Evolutionary conservation across 2,888 invertebrate species (phyloP), one percentile per base, ranked within the genome.

Genomic region (Stenchaetothrips biformis): DNA sequence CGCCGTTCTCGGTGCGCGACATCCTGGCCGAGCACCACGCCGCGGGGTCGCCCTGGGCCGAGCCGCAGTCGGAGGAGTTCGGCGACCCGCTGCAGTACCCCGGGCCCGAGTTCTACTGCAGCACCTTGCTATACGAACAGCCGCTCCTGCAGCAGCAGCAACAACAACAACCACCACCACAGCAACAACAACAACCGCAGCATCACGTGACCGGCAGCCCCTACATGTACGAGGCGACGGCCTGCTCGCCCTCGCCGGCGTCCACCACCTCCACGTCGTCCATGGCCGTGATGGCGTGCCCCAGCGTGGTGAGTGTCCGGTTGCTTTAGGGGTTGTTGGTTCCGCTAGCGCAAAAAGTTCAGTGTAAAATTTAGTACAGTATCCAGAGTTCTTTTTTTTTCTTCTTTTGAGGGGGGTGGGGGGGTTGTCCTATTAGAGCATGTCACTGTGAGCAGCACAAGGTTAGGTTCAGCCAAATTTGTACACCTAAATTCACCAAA

Each of bases 1-100:
- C 85, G 9, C 85, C 86, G 8, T 86, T 86, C 82, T 86, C 85
- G 11, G 86, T 86, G 47, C 86, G 85, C 81, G 85, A 86, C 83
- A 86, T 86, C 79, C 84, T 86, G 25, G 53, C 53, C 53, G 53
- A 74, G 25, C 67, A 74, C 9, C 67, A 74, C 67, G 67, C 21
- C 25, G 53, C 13, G 53, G 53, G 67, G 25, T 37, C 37, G 37
- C 37, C 37, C 37, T 37, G 37, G 37, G 37, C 37, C 37, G 37
- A 37, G 37, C 2, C 37, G 1, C 37, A 37, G 37, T 4, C 37
- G 67, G 67, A 74, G 67, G 67, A 9, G 21, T 74, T 74, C 67
- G 21, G 21, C 67, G 21, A 11, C 21, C 67, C 21, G 0, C 67
- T 21, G 25, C 16, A 53, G 21, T 21, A n/a, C 67, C n/a, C 21